phyloP scores from a whole-genome alignment of 1,140 invertebrate species.

The Aleiodes sp. region DNA sequence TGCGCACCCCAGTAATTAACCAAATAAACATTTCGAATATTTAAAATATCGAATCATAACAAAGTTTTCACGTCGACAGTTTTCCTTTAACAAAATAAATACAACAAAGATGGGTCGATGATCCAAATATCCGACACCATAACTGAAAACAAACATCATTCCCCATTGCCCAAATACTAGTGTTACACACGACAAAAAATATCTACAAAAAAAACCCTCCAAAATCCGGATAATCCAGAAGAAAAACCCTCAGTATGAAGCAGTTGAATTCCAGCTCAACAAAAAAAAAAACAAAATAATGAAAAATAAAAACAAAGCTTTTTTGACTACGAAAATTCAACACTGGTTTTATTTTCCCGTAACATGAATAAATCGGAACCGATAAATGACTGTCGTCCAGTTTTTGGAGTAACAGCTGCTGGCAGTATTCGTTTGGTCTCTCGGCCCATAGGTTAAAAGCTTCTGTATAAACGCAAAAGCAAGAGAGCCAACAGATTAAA shows the following conservation, averaged over 20 bases:
- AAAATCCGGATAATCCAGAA: not conserved
- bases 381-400: conserved; percentile 32
- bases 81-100: too few relatives aligned
- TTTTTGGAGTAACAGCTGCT: conserved; percentile 21
- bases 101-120: too few relatives aligned
- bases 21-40: too few relatives aligned
- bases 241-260: conserved; percentile 3
- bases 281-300: not conserved
- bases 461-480: conserved; percentile 26
- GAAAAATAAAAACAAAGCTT: conserved; percentile 13
- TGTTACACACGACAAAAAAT: not conserved
- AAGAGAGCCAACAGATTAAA: conserved; percentile 36
- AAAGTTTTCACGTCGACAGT: too few relatives aligned
- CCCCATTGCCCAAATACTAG: not conserved
- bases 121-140: too few relatives aligned
- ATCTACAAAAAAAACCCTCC: not conserved
- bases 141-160: not conserved
- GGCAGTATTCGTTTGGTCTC: not conserved
- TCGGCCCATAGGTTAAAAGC: conserved; percentile 27
- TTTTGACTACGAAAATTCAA: conserved; percentile 24
- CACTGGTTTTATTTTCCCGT: conserved; percentile 28
- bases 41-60: too few relatives aligned
- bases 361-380: conserved; percentile 34
- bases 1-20: too few relatives aligned
- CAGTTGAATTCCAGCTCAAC: not conserved